Percentiles rank a stretch among this genome's conserved stretches.
These are phyloP conservation scores for Bufo bufo DNA, from an alignment of 2,113 vertebrate species.

Conservation along the genomic window DNA sequence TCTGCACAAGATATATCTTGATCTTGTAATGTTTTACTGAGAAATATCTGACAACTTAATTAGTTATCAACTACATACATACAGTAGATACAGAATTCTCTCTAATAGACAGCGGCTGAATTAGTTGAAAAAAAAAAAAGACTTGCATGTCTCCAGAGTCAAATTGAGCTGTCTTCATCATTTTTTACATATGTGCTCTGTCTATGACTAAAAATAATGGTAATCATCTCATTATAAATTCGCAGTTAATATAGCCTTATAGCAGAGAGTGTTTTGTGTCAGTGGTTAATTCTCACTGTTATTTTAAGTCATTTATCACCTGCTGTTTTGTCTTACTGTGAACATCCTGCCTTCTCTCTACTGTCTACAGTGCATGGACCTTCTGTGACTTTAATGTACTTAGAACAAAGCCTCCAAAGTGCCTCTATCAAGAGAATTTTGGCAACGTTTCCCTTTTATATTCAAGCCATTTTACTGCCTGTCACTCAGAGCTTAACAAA, in stretches of 20 bases:
- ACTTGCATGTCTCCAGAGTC: constrained; percentile 70
- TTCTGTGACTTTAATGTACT: constrained; percentile 85
- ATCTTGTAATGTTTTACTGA: neutral
- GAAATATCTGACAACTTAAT: neutral
- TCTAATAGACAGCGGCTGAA: neutral
- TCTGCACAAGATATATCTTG: neutral
- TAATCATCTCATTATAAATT: constrained; percentile 81
- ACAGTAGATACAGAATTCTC: neutral
- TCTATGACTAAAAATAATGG: constrained; percentile 73
- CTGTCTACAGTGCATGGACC: constrained; percentile 80
- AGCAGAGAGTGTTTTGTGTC: constrained; percentile 78
- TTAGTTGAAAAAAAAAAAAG: constrained; percentile 12
- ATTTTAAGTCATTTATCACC: constrained; percentile 87
- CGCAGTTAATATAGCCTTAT: constrained; percentile 80
- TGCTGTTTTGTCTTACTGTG: constrained; percentile 84
- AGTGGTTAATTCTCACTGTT: constrained; percentile 84
- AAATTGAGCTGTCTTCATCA: constrained; percentile 76
- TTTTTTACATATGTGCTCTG: constrained; percentile 76
- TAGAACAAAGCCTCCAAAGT: constrained; percentile 82
- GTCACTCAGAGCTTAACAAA: constrained; percentile 84
- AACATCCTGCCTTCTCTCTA: constrained; percentile 81
- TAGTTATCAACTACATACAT: constrained; percentile 5
- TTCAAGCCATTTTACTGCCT: constrained; percentile 84
- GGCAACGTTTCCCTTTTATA: constrained; percentile 81
- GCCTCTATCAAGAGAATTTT: constrained; percentile 76